Evolutionary conservation across 1,140 invertebrate species (phyloP), one percentile per base, ranked within the genome.

Genomic region (Trissolcus basalis): DNA sequence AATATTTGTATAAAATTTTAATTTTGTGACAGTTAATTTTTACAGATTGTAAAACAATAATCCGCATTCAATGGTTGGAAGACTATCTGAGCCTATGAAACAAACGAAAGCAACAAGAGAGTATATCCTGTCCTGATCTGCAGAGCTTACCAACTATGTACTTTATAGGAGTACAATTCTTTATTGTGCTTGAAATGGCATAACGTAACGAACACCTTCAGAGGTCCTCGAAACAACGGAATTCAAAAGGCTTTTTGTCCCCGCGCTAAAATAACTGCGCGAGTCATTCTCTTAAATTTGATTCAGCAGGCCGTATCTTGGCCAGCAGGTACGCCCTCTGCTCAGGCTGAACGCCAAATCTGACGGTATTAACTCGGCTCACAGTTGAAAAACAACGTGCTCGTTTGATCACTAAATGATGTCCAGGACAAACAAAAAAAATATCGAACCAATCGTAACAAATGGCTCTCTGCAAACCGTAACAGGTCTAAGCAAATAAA

Each of bases 261-360:
- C 73, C 39, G 43, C 70, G 50, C 54, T 77, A 77, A 81, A 85
- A 84, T 83, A 85, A 85, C 78, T 80, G 77, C 78, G 73, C 84
- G 77, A 87, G 85, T 87, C 85, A 86, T 87, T 86, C 85, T 87
- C 82, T 87, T 86, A 86, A 87, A 87, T 85, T 87, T 86, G 84
- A 87, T 85, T 86, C 82, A 79, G 51, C 77, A 77, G 36, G 59
- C 58, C 64, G 67, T 74, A 78, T 69, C 53, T 59, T 60, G 43
- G 33, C 48, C 19, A n/a, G 59, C 47, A 56, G 48, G 58, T 49
- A 53, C 27, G 43, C 60, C 51, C 45, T 49, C 15, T 43, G 36
- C 35, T 12, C 35, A 4, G 16, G n/a, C 56, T 51, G 56, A 49
- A 69, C 65, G 59, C 63, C 53, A 65, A 27, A 56, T 68, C 33